Conservation (phyloP, 2,113 vertebrate species). For the Heptranchias perlo region DNA sequence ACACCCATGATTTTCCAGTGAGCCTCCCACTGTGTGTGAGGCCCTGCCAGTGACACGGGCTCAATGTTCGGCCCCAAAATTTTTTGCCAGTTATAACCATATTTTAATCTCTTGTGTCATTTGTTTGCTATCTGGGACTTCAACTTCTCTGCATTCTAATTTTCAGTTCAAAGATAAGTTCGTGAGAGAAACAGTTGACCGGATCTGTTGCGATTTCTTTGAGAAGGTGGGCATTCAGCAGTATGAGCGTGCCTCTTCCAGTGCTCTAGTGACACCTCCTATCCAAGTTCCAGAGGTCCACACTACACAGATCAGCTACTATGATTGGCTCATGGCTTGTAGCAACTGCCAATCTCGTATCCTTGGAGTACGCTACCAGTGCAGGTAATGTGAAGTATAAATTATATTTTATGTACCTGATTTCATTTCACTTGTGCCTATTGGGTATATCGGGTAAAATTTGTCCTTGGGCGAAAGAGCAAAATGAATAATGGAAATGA, state of each 20-base stretch:
- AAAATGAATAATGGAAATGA: neutral
- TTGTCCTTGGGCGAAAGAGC: neutral
- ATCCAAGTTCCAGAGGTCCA: slow-evolving; percentile 45
- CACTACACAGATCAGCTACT: slow-evolving; percentile 47
- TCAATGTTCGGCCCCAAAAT: no score
- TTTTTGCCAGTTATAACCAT: neutral
- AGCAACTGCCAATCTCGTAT: slow-evolving; percentile 78
- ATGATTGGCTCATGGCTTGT: slow-evolving; percentile 76
- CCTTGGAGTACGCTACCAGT: slow-evolving; percentile 86
- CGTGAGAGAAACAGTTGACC: slow-evolving; percentile 88
- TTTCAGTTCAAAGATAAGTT: slow-evolving; percentile 89
- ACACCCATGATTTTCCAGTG: neutral
- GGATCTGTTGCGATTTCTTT: slow-evolving; percentile 80
- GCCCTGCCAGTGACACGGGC: no score
- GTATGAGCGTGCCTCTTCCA: slow-evolving; percentile 51
- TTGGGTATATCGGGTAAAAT: neutral
- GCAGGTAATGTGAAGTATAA: slow-evolving; percentile 67
- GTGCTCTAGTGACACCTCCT: slow-evolving; percentile 44
- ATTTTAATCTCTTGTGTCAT: neutral
- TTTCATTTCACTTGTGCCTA: neutral
- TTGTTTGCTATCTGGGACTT: neutral
- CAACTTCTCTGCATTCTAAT: neutral
- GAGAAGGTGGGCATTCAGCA: slow-evolving; percentile 75
- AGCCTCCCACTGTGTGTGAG: neutral
- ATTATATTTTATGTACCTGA: neutral